A percentile compares a stretch with the other conserved stretches of the same genome.
Conservation (phyloP, 2,888 invertebrate genomes). For the Leucophora obtusa region DNA sequence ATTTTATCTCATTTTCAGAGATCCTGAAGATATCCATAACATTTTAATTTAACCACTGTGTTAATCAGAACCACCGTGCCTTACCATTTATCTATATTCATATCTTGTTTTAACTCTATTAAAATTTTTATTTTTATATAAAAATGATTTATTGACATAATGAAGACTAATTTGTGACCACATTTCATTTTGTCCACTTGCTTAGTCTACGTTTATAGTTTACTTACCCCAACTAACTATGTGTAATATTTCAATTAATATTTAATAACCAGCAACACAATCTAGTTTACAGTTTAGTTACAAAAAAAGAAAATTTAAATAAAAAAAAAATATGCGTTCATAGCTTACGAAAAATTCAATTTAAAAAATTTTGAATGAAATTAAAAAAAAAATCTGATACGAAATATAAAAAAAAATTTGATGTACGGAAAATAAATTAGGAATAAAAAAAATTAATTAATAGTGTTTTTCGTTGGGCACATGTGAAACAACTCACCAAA, state of each 20-base stretch:
- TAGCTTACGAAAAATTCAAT: too few relatives aligned
- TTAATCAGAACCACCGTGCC: too few relatives aligned
- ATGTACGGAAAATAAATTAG: too few relatives aligned
- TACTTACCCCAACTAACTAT: slow-evolving; percentile 4
- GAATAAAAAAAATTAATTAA: too few relatives aligned
- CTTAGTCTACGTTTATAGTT: neutral
- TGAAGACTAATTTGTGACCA: slow-evolving; percentile 72
- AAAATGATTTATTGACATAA: slow-evolving; percentile 73
- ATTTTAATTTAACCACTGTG: too few relatives aligned
- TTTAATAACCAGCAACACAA: slow-evolving; percentile 26
- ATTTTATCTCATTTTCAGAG: too few relatives aligned
- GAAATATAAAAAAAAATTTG: too few relatives aligned
- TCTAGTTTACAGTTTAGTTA: slow-evolving; percentile 41
- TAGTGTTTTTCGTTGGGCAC: too few relatives aligned
- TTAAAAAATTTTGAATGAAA: too few relatives aligned
- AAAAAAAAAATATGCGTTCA: neutral
- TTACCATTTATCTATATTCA: neutral
- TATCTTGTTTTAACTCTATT: slow-evolving; percentile 27
- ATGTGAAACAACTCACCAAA: too few relatives aligned
- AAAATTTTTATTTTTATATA: slow-evolving; percentile 44
- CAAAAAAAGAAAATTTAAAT: slow-evolving; percentile 3
- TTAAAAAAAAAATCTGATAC: too few relatives aligned
- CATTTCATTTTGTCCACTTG: slow-evolving; percentile 62
- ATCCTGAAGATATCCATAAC: too few relatives aligned
- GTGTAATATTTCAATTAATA: slow-evolving; percentile 57